Evolutionary conservation across 2,888 invertebrate genomes (phyloP).

Genomic region (Siphlonurus alternatus): DNA sequence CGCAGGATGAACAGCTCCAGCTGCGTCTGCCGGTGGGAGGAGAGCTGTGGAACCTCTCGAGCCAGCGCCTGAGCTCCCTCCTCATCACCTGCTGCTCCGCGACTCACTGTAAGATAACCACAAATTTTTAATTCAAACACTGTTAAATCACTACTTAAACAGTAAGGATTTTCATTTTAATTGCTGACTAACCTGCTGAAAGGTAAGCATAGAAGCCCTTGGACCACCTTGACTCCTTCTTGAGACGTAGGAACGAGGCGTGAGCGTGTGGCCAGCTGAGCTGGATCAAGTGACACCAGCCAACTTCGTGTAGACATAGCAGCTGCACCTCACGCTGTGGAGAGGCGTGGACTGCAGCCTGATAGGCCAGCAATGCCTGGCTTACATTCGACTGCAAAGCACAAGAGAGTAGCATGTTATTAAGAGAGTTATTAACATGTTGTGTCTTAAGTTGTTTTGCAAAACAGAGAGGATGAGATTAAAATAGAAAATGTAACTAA

Average conservation of each 20-base stretch:
- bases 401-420: conserved; percentile 3
- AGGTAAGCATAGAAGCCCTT: conserved; percentile 46
- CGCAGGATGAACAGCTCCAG: conserved; percentile 24
- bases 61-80: conserved; percentile 24
- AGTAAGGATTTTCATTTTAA: conserved; percentile 1
- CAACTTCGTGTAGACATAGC: conserved; percentile 42
- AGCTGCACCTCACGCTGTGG: conserved; percentile 44
- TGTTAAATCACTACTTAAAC: too few species aligned
- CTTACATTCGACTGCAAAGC: conserved; percentile 37
- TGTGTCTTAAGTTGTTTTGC: conserved; percentile 8
- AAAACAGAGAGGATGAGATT: background rate
- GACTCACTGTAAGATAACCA: conserved; percentile 26
- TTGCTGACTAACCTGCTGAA: conserved; percentile 28
- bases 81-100: conserved; percentile 29
- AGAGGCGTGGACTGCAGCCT: conserved; percentile 36
- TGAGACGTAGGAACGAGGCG: conserved; percentile 34
- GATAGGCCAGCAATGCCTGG: conserved; percentile 37
- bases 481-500: background rate
- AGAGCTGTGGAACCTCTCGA: conserved; percentile 24
- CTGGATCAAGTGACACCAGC: conserved; percentile 46
- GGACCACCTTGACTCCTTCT: conserved; percentile 44
- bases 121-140: background rate
- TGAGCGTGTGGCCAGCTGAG: conserved; percentile 37
- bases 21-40: conserved; percentile 23
- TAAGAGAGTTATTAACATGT: background rate